Evolutionary conservation across 2,113 vertebrate genomes (phyloP).

Genomic region (Cheirogaleus medius): DNA sequence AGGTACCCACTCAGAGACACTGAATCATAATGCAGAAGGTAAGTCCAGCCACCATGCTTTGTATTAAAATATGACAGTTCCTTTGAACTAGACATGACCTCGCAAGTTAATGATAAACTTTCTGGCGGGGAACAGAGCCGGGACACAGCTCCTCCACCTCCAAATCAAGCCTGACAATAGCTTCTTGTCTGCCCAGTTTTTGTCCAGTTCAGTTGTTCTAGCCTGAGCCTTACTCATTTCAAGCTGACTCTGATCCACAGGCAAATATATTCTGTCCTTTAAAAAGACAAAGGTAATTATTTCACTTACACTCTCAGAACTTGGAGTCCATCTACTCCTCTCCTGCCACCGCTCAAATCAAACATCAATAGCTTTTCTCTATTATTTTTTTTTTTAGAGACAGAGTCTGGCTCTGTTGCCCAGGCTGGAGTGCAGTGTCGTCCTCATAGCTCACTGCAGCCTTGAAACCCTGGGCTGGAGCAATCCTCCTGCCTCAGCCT

Average conservation of each 20-base stretch:
- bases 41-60: background rate
- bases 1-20: background rate
- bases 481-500: too few relatives aligned
- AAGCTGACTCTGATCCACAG: background rate
- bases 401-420: too few relatives aligned
- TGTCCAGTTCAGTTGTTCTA: conserved; percentile 41
- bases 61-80: rapidly evolving
- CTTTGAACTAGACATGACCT: background rate
- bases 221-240: conserved; percentile 22
- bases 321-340: background rate
- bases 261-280: background rate
- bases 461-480: too few relatives aligned
- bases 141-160: conserved; percentile 12
- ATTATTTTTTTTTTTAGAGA: too few relatives aligned
- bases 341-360: background rate
- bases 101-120: background rate
- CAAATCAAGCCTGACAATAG: background rate
- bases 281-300: background rate
- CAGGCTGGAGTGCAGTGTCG: too few relatives aligned
- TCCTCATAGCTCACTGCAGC: too few relatives aligned
- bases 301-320: background rate
- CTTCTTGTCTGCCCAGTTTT: conserved; percentile 22
- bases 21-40: background rate
- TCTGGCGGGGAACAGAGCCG: conserved; percentile 23
- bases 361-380: background rate